Conservation (phyloP, 2,888 invertebrate genomes). For the Entomobrya proxima region DNA sequence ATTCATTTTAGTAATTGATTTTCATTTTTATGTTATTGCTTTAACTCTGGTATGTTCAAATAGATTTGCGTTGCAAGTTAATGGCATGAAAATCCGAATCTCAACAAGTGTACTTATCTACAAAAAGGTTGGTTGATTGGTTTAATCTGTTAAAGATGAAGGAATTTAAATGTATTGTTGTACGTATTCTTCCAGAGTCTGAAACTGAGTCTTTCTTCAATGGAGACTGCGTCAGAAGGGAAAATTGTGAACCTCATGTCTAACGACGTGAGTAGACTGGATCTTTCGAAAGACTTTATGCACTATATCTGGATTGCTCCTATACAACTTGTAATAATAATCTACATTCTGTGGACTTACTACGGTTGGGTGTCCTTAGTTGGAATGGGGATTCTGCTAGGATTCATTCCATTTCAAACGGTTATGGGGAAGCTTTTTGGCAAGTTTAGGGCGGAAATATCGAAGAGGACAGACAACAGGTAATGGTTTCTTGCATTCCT, state of each 20-base stretch:
- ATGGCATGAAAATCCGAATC: not conserved
- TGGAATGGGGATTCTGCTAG: not conserved
- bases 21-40: no score
- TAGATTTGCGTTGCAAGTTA: not conserved
- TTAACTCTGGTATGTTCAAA: no score
- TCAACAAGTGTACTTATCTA: not conserved
- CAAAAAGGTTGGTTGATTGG: no score
- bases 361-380: not conserved
- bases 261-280: not conserved
- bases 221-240: not conserved
- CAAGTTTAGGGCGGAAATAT: not conserved
- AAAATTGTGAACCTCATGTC: not conserved
- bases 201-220: not conserved
- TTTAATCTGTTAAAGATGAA: no score
- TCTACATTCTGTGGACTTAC: not conserved
- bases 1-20: no score
- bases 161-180: no score
- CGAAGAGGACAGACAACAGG: not conserved
- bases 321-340: not conserved
- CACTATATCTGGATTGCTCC: not conserved
- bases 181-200: no score
- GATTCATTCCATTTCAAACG: not conserved
- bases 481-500: not conserved
- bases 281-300: not conserved
- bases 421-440: not conserved